phyloP scores from a whole-genome alignment of 2,888 invertebrate genomes.

The Troides helena region DNA sequence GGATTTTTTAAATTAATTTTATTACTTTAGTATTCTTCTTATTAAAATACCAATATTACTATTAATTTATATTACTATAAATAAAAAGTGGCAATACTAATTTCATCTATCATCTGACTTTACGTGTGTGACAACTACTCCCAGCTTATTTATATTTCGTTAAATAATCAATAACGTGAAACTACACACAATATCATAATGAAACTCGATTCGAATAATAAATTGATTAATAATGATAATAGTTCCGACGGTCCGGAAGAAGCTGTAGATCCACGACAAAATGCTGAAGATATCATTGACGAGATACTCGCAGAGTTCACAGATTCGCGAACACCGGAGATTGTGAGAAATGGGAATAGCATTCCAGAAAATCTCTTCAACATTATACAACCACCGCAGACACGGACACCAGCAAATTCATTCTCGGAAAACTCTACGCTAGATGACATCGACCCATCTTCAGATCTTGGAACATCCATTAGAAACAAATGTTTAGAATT shows the following conservation, averaged over 20 bases:
- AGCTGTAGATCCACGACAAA: conserved; percentile 68
- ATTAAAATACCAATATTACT: no score
- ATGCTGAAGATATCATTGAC: conserved; percentile 74
- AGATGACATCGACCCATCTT: conserved; percentile 74
- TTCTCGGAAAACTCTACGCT: conserved; percentile 68
- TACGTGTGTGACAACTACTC: conserved; percentile 37
- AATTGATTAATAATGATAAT: conserved; percentile 70
- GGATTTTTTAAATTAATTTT: no score
- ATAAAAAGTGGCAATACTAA: conserved; percentile 43
- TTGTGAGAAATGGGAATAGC: conserved; percentile 58
- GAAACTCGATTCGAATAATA: conserved; percentile 77
- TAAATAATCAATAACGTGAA: conserved; percentile 53
- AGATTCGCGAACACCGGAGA: conserved; percentile 62
- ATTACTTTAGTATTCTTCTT: no score
- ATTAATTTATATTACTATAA: neutral
- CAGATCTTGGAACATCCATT: conserved; percentile 74
- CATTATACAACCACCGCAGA: conserved; percentile 71
- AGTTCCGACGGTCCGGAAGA: conserved; percentile 69
- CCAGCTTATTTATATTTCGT: conserved; percentile 56
- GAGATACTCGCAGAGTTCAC: conserved; percentile 75
- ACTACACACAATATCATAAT: conserved; percentile 46
- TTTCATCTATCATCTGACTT: conserved; percentile 67
- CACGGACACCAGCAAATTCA: conserved; percentile 72
- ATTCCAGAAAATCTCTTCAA: conserved; percentile 64
- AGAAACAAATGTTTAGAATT: conserved; percentile 75